These are phyloP conservation scores for Catamblyrhynchus diadema DNA, from an alignment of 2,797 vertebrate species.

Conservation along the genomic window DNA sequence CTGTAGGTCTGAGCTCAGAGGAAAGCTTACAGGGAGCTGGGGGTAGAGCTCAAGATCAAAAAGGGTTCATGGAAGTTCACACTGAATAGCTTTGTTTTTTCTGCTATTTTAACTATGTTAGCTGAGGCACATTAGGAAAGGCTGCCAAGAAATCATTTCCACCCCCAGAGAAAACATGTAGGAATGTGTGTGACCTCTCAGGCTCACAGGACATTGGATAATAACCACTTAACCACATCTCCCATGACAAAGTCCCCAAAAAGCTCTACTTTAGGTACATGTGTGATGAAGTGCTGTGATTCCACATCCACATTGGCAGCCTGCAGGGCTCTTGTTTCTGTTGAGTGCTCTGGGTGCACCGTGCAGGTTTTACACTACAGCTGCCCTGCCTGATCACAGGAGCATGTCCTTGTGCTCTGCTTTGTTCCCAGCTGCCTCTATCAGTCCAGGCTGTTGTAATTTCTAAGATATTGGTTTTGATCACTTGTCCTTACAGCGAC, in stretches of 20 bases:
- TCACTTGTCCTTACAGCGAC: not conserved
- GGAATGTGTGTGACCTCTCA: not conserved
- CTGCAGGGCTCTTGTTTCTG: not conserved
- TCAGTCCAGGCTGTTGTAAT: not conserved
- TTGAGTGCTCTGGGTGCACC: not conserved
- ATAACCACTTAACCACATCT: not conserved
- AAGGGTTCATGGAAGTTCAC: not conserved
- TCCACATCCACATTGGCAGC: not conserved
- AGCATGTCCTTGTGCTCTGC: not conserved
- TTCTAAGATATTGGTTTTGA: not conserved
- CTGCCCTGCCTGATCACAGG: not conserved
- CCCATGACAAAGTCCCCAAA: not conserved
- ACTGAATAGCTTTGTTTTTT: not conserved
- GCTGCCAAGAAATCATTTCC: not conserved
- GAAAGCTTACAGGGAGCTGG: not conserved
- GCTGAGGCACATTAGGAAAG: not conserved
- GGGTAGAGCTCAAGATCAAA: not conserved
- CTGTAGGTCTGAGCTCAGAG: not conserved
- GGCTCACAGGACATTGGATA: not conserved
- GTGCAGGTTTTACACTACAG: fast-evolving
- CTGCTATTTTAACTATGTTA: not conserved
- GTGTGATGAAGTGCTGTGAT: not conserved
- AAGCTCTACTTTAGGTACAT: not conserved
- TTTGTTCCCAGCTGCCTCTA: not conserved
- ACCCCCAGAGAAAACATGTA: not conserved